Conservation (phyloP, 2,888 invertebrate species). For the Buathra laborator region DNA sequence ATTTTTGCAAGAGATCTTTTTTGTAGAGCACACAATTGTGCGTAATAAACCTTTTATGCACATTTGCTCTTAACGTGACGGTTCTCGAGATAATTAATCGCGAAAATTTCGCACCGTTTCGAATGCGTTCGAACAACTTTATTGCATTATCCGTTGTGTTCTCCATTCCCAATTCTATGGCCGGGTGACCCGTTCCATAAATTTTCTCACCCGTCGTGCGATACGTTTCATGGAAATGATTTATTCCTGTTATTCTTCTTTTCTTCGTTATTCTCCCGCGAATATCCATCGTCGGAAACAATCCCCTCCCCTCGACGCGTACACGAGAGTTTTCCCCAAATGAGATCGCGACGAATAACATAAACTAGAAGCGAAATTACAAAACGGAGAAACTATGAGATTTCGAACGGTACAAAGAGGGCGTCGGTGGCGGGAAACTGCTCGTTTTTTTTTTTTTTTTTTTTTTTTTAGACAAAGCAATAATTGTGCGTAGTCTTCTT, state of each 20-base stretch:
- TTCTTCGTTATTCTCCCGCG: background rate
- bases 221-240: background rate
- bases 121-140: background rate
- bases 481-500: conserved; percentile 40
- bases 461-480: conserved; percentile 38
- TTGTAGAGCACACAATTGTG: background rate
- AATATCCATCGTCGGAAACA: conserved; percentile 4
- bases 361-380: conserved; percentile 35
- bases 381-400: conserved; percentile 64
- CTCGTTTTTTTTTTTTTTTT: background rate
- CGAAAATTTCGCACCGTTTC: background rate
- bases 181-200: background rate
- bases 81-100: background rate
- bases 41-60: background rate
- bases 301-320: background rate
- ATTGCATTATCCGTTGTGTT: background rate
- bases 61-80: background rate
- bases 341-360: conserved; percentile 27
- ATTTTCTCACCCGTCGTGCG: conserved; percentile 1
- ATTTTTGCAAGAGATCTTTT: background rate
- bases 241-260: background rate
- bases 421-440: conserved; percentile 1
- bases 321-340: background rate
- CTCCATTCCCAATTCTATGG: background rate
- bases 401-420: conserved; percentile 25